These are phyloP conservation scores for Callyntrura guangdongensis DNA, from an alignment of 2,888 invertebrate species.

Conservation along the genomic window DNA sequence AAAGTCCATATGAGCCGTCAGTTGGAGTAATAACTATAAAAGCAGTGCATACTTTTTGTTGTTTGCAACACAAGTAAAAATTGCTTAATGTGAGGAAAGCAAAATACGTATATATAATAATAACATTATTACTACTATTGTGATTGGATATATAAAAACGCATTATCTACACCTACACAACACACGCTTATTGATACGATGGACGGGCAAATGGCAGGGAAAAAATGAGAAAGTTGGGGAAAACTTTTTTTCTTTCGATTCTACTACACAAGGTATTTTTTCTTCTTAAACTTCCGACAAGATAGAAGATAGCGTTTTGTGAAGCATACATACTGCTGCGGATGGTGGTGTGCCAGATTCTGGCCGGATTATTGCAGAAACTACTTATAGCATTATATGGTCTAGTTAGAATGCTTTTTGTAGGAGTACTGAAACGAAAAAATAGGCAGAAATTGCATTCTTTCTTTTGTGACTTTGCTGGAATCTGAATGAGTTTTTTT, in stretches of 20 bases:
- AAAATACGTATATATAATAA: too few relatives aligned
- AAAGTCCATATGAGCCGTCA: background rate
- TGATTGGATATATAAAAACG: slow-evolving; percentile 33
- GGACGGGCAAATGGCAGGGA: background rate
- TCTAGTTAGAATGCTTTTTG: background rate
- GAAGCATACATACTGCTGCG: too few relatives aligned
- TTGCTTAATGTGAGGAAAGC: background rate
- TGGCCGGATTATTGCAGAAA: slow-evolving; percentile 50
- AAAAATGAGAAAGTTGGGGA: slow-evolving; percentile 29
- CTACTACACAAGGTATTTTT: slow-evolving; percentile 49
- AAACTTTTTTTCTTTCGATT: slow-evolving; percentile 45
- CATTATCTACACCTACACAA: slow-evolving; percentile 24
- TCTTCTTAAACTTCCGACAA: background rate
- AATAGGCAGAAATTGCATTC: slow-evolving; percentile 63
- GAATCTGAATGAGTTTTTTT: slow-evolving; percentile 75
- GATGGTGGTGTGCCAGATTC: slow-evolving; percentile 40
- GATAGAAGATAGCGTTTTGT: too few relatives aligned
- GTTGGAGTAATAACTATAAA: slow-evolving; percentile 41
- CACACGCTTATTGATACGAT: slow-evolving; percentile 38
- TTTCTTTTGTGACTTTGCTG: slow-evolving; percentile 63
- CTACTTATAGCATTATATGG: slow-evolving; percentile 1
- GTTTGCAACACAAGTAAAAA: slow-evolving; percentile 8
- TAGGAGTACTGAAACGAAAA: background rate
- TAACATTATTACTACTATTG: too few relatives aligned
- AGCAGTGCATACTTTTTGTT: slow-evolving; percentile 22